Percentiles rank a stretch among this genome's conserved stretches.
Evolutionary conservation across 2,888 invertebrate species (phyloP).

Genomic region (Diarsia brunnea): DNA sequence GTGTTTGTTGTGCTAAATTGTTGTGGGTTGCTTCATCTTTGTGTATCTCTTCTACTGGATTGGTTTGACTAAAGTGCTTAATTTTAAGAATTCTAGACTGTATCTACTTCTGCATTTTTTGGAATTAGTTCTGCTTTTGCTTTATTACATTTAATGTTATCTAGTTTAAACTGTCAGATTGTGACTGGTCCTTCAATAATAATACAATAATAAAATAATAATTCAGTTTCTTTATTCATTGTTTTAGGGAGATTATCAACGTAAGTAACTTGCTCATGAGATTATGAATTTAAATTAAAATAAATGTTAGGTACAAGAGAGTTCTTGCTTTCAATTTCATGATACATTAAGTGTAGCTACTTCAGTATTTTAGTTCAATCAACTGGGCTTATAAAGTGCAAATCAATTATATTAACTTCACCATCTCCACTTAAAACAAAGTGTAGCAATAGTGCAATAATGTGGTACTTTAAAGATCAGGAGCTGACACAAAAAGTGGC

Average conservation of each 20-base stretch:
- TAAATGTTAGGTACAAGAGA: neutral
- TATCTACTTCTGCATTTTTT: too few relatives aligned
- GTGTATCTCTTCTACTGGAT: neutral
- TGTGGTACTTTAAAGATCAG: constrained; percentile 46
- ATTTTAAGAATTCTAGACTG: neutral
- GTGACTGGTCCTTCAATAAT: neutral
- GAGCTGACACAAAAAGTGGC: constrained; percentile 41
- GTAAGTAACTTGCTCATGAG: neutral
- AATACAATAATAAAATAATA: too few relatives aligned
- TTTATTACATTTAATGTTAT: too few relatives aligned
- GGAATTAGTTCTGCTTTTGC: too few relatives aligned
- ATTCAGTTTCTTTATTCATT: neutral
- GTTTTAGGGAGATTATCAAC: neutral
- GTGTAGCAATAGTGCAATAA: constrained; percentile 42
- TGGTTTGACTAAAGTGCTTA: neutral
- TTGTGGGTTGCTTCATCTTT: neutral
- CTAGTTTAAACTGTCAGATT: neutral
- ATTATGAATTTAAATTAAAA: neutral
- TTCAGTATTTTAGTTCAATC: constrained; percentile 28
- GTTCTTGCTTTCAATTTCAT: neutral
- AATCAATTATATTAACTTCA: constrained; percentile 52
- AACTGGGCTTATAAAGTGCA: constrained; percentile 38
- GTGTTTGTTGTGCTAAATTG: constrained; percentile 1
- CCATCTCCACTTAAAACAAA: constrained; percentile 45
- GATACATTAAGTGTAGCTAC: neutral